Evolutionary conservation across 2,888 invertebrate genomes (phyloP), one percentile per base, ranked within the genome.

Genomic region (Netelia fuscicornis): DNA sequence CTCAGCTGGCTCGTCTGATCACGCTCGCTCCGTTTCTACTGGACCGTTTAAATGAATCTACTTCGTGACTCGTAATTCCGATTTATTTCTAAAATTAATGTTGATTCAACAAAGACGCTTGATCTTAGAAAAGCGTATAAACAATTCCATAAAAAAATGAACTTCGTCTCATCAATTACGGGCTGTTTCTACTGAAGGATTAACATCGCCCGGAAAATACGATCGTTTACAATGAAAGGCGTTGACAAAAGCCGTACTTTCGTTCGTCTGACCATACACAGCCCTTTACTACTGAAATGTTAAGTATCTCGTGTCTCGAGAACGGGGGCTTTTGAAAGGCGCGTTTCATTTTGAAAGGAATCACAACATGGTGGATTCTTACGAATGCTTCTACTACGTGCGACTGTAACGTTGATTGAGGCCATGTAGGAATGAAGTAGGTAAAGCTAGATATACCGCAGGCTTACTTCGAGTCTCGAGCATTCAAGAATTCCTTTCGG

Each of bases 1-100:
- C 17, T 42, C 48, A 23, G 10, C 17, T 62, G 10, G 6, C 23
- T 48, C 48, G 80, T 75, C 83, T 71, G 81, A 81, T 30, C 70
- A 42, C 76, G 25, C 76, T 64, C 81, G 10, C 30, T 20, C 62
- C 30, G 71, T 70, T 71, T 77, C 65, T 23, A 70, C 76, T 70
- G 44, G 42, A 10, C 17, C 11, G 44, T 56, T 30, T 20, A 75
- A 48, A 67, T 52, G 17, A 62, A 64, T 62, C 37, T 62, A 70
- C 54, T 64, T 37, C 20, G 48, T 17, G 52, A 48, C 2, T 13
- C 13, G 10, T 48, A 48, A 48, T 0, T 48, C 11, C 13, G 2
- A 48, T 13, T 48, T 48, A 48, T 6, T 13, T 48, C 11, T 37
- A 48, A 48, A 48, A 48, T 48, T 48, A 11, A 48, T 48, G 5